These are phyloP conservation scores for Lontra canadensis DNA, from an alignment of 2,113 vertebrate species.

Conservation along the genomic window DNA sequence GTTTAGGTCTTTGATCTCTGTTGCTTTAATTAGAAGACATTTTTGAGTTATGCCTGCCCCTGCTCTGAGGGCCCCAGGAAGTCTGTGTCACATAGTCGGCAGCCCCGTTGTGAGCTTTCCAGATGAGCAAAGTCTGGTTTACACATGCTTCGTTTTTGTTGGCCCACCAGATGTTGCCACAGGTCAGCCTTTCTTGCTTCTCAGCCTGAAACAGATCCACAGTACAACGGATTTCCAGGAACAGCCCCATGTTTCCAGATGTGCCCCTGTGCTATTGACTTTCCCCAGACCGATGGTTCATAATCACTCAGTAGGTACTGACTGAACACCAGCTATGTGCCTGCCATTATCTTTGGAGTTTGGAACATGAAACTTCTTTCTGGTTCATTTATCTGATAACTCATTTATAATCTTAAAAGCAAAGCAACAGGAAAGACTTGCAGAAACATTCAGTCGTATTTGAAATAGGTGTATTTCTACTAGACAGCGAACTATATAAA, in stretches of 20 bases:
- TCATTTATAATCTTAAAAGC: background rate
- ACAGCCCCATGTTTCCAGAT: background rate
- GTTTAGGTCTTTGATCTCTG: constrained; percentile 24
- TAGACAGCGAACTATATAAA: background rate
- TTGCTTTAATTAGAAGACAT: constrained; percentile 41
- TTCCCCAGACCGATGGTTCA: background rate
- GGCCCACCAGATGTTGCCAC: background rate
- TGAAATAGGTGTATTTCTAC: background rate
- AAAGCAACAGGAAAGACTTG: background rate
- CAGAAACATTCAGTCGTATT: background rate
- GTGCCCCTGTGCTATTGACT: background rate
- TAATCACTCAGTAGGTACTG: background rate
- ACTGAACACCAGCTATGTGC: background rate
- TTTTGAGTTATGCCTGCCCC: background rate
- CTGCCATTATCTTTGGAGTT: background rate
- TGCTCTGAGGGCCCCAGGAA: background rate
- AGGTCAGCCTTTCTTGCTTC: background rate
- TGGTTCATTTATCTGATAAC: background rate
- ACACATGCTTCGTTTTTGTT: background rate
- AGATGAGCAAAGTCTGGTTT: background rate
- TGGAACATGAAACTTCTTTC: background rate
- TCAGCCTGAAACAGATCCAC: background rate
- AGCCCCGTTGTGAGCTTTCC: background rate
- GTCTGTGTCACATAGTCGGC: background rate
- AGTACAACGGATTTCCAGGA: background rate